Conservation (phyloP, 2,888 invertebrate species). For the Thumatha senex region DNA sequence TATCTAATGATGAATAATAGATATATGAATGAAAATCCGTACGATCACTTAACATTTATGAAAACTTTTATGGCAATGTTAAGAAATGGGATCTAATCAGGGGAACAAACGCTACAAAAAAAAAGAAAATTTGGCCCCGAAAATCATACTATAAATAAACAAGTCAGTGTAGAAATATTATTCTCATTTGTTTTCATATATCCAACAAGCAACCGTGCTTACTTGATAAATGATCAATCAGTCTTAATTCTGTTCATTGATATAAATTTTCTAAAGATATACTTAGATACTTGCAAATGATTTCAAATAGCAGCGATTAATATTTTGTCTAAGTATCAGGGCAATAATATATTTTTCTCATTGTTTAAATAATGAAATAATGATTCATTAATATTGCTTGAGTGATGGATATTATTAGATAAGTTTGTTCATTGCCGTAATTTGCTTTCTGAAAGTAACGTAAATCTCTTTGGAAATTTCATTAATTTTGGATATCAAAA, state of each 20-base stretch:
- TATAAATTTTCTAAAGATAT: constrained; percentile 23
- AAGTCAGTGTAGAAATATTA: not conserved
- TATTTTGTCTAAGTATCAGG: constrained; percentile 24
- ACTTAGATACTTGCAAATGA: constrained; percentile 19
- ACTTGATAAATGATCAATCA: constrained; percentile 19
- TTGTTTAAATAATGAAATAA: constrained; percentile 9
- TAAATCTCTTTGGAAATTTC: too few relatives aligned
- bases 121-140: too few relatives aligned
- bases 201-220: constrained; percentile 2
- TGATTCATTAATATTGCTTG: constrained; percentile 15
- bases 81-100: too few relatives aligned
- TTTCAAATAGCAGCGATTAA: constrained; percentile 26
- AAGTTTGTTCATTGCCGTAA: not conserved
- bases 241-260: constrained; percentile 19
- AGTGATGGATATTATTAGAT: constrained; percentile 16
- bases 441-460: too few relatives aligned
- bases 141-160: too few relatives aligned
- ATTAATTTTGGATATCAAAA: too few relatives aligned
- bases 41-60: too few relatives aligned
- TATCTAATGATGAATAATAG: too few relatives aligned
- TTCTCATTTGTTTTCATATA: not conserved
- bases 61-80: too few relatives aligned
- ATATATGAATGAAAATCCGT: too few relatives aligned
- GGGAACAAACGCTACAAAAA: too few relatives aligned
- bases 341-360: constrained; percentile 23